Evolutionary conservation across 2,888 invertebrate genomes (phyloP).

Genomic region (Onchidella celtica): DNA sequence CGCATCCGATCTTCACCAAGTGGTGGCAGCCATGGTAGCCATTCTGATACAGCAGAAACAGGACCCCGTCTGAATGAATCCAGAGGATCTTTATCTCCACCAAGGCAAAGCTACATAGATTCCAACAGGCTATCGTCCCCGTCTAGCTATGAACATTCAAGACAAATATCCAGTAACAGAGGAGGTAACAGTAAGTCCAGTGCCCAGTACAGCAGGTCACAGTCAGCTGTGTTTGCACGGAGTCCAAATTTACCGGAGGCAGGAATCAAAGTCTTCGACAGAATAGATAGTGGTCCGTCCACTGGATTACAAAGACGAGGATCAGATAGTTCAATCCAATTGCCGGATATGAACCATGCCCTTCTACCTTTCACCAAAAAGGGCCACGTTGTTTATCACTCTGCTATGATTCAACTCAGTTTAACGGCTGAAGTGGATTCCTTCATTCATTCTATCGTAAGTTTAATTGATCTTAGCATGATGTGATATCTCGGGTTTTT

Average conservation of each 20-base stretch:
- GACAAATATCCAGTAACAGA: not conserved
- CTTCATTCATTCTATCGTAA: slow-evolving; percentile 73
- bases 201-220: slow-evolving; percentile 7
- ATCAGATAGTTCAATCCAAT: slow-evolving; percentile 22
- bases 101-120: too few relatives aligned
- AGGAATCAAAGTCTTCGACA: slow-evolving; percentile 23
- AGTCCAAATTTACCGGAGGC: not conserved
- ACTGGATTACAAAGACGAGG: not conserved
- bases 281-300: not conserved
- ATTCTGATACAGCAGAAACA: too few relatives aligned
- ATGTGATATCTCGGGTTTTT: too few relatives aligned
- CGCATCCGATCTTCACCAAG: too few relatives aligned
- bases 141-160: not conserved
- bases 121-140: too few relatives aligned
- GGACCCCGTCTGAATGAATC: too few relatives aligned
- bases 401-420: slow-evolving; percentile 71
- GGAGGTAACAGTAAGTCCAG: not conserved
- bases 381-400: slow-evolving; percentile 66
- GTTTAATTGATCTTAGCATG: too few relatives aligned
- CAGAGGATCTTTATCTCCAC: too few relatives aligned
- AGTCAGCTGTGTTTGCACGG: slow-evolving; percentile 25
- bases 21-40: too few relatives aligned
- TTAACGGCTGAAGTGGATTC: slow-evolving; percentile 68
- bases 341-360: slow-evolving; percentile 12
- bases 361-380: slow-evolving; percentile 43